These are phyloP conservation scores for Idris sp. DNA, from an alignment of 1,140 invertebrate genomes.

Conservation along the genomic window DNA sequence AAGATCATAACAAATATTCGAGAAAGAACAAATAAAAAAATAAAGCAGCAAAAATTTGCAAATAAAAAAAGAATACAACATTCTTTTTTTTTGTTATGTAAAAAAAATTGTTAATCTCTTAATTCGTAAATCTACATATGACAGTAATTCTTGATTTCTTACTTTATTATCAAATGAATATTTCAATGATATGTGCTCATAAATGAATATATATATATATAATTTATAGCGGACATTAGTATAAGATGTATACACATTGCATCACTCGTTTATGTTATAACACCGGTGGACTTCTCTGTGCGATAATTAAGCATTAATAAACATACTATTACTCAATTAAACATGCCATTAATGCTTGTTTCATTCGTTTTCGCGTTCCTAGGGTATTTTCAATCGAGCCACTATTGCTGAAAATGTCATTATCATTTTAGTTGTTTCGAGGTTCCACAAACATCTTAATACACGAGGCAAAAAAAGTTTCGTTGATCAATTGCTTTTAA, in stretches of 20 bases:
- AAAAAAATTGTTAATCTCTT: too few species aligned
- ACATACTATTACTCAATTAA: constrained; percentile 22
- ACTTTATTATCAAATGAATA: constrained; percentile 34
- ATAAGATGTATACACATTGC: constrained; percentile 8
- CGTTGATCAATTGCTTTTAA: constrained; percentile 32
- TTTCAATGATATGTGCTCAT: constrained; percentile 39
- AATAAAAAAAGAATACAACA: too few species aligned
- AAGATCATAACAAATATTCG: constrained; percentile 5
- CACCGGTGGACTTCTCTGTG: constrained; percentile 6
- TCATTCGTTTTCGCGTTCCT: not conserved
- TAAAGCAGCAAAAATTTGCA: too few species aligned
- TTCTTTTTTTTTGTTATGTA: too few species aligned
- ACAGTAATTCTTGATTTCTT: constrained; percentile 1
- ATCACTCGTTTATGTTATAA: constrained; percentile 20
- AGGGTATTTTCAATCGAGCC: not conserved
- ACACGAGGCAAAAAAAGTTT: constrained; percentile 12
- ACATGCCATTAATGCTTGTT: constrained; percentile 6
- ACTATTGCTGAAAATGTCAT: constrained; percentile 1
- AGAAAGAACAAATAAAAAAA: constrained; percentile 1
- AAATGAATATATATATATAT: constrained; percentile 20
- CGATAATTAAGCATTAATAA: constrained; percentile 39
- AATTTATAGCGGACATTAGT: constrained; percentile 25
- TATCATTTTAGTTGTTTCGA: not conserved
- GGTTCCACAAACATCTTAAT: constrained; percentile 24
- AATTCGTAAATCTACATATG: too few species aligned